These are phyloP conservation scores for Drosophila kanapiae DNA, from an alignment of 1,140 invertebrate species.

Conservation along the genomic window DNA sequence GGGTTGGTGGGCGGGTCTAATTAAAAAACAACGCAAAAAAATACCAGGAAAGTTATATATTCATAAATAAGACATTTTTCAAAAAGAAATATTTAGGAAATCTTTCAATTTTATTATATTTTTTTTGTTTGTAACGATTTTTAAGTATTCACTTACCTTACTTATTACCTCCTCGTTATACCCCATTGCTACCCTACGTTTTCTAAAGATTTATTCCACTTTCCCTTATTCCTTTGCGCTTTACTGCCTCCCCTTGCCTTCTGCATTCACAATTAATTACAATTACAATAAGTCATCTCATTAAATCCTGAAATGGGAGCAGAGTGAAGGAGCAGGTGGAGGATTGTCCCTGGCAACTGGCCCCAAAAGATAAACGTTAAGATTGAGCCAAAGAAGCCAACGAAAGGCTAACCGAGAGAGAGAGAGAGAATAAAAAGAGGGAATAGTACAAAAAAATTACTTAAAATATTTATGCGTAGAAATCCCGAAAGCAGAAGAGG, in stretches of 20 bases:
- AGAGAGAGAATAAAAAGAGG: background rate
- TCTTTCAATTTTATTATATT: background rate
- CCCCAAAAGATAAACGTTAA: conserved; percentile 45
- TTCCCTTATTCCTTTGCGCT: background rate
- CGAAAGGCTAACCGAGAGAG: background rate
- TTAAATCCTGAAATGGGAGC: conserved; percentile 53
- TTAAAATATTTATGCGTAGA: conserved; percentile 68
- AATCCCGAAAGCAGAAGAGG: conserved; percentile 15
- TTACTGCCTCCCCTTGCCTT: background rate
- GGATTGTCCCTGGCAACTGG: conserved; percentile 43
- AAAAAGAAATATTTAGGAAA: too few species aligned
- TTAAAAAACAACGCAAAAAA: conserved; percentile 39
- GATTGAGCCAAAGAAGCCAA: conserved; percentile 29
- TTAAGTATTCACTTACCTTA: too few species aligned
- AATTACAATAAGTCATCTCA: conserved; percentile 85
- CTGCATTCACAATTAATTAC: conserved; percentile 75
- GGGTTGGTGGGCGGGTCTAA: conserved; percentile 50
- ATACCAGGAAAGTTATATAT: background rate
- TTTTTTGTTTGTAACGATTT: too few species aligned
- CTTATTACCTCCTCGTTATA: too few species aligned
- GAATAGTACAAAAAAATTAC: conserved; percentile 44
- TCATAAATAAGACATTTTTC: background rate
- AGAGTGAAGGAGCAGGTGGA: background rate
- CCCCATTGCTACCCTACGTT: background rate
- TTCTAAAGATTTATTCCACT: background rate